Evolutionary conservation across 2,888 invertebrate species (phyloP).

Genomic region (Hymenopus coronatus): DNA sequence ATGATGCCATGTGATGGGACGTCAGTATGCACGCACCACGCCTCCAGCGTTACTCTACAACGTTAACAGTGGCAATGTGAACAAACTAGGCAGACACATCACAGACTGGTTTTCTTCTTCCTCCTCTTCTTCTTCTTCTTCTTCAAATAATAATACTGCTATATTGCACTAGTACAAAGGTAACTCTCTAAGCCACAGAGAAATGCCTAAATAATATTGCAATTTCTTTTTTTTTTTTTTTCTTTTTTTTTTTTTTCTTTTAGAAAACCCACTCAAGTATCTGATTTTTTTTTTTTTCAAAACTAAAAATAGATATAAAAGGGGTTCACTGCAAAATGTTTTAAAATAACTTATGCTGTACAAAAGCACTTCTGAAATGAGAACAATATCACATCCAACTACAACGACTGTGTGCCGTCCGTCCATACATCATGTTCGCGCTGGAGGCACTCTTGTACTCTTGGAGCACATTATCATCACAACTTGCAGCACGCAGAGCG

Average conservation of each 20-base stretch:
- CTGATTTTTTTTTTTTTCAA: background rate
- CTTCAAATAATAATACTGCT: background rate
- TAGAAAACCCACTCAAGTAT: background rate
- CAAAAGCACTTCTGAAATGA: background rate
- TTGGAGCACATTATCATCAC: slow-evolving; percentile 15
- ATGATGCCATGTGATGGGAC: background rate
- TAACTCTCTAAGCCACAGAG: background rate
- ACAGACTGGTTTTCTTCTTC: background rate
- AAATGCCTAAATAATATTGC: background rate
- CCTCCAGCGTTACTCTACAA: background rate
- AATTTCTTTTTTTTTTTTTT: background rate
- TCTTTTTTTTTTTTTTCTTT: background rate
- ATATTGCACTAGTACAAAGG: background rate
- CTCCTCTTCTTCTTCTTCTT: background rate
- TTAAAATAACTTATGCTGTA: background rate
- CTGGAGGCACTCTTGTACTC: slow-evolving; percentile 13
- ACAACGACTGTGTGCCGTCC: background rate
- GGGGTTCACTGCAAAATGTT: background rate
- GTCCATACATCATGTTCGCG: slow-evolving; percentile 20
- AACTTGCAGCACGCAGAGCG: background rate
- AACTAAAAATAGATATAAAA: slow-evolving; percentile 12
- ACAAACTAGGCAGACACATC: background rate
- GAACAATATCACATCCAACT: background rate
- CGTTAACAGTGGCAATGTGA: background rate
- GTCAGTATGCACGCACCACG: too few relatives aligned